Evolutionary conservation across 2,888 invertebrate genomes (phyloP).

Genomic region (Lomographa bimaculata): DNA sequence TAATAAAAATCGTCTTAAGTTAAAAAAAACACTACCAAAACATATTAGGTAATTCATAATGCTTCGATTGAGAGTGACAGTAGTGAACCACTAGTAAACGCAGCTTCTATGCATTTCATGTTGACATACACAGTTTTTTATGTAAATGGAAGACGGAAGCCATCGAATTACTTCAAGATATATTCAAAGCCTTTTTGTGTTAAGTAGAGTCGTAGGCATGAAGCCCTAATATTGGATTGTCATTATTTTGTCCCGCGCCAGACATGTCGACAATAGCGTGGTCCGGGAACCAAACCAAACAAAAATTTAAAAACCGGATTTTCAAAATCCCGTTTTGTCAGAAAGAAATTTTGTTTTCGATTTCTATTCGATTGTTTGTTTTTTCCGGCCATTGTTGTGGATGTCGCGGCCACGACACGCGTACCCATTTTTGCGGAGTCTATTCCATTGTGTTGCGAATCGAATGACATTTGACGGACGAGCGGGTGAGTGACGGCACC

Average conservation of each 20-base stretch:
- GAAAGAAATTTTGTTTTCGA: slow-evolving; percentile 80
- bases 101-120: too few species aligned
- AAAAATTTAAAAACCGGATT: slow-evolving; percentile 76
- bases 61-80: too few species aligned
- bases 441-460: slow-evolving; percentile 72
- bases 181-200: slow-evolving; percentile 26
- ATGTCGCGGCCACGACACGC: slow-evolving; percentile 70
- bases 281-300: slow-evolving; percentile 60
- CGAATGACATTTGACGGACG: slow-evolving; percentile 78
- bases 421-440: slow-evolving; percentile 78
- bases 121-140: neutral
- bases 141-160: slow-evolving; percentile 24
- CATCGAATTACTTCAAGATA: slow-evolving; percentile 21
- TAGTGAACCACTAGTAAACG: too few species aligned
- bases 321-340: slow-evolving; percentile 80
- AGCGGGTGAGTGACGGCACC: slow-evolving; percentile 47
- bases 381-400: slow-evolving; percentile 74
- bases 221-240: slow-evolving; percentile 41
- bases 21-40: too few species aligned
- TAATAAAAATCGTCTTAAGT: too few species aligned
- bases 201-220: slow-evolving; percentile 24
- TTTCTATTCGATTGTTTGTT: slow-evolving; percentile 82
- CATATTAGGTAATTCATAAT: too few species aligned
- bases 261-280: slow-evolving; percentile 58
- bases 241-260: slow-evolving; percentile 42